Evolutionary conservation across 2,113 vertebrate genomes (phyloP), one percentile per base, ranked within the genome.

Genomic region (Podarcis cretensis): DNA sequence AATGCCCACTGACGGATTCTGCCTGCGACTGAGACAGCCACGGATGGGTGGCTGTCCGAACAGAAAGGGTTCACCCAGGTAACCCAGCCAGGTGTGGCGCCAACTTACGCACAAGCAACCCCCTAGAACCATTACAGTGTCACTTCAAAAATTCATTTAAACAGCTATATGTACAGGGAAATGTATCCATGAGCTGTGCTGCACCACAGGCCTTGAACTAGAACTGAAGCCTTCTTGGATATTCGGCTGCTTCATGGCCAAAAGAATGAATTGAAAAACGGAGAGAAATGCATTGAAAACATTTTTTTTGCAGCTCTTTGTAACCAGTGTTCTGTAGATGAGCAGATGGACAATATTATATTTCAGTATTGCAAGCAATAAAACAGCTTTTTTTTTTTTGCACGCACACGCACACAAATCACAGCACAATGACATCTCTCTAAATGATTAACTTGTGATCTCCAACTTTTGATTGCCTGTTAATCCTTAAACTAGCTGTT

Each of bases 241-340:
- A 63, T 94, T 96, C 82, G 93, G 92, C 87, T 90, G 89, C 90
- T 1, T 94, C 90, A 94, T 93, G 95, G 95, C 93, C 94, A 93
- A 89, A 25, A 93, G 84, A 87, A 96, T 93, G 65, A 75, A 94
- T 91, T 93, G 84, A 94, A 89, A 94, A 81, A 95, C 84, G 2
- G 16, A 59, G 81, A 84, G 27, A 89, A 20, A 80, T 6, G 0
- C 40, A 37, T 6, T 18, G 25, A 74, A 87, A 87, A 81, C 93
- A 95, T 94, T 23, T 93, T 90, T 93, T 93, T 90, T 93, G 93
- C 65, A 65, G 86, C 66, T 86, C 73, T 95, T 93, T 92, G n/a
- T 92, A 94, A 83, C 88, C 88, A 94, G 78, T 69, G 94, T 88
- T 90, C 35, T 91, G 83, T 95, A 95, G 93, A 92, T 66, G 77